Evolutionary conservation across 2,113 vertebrate species (phyloP), one percentile per base, ranked within the genome.

Genomic region (Cyanoliseus patagonus): DNA sequence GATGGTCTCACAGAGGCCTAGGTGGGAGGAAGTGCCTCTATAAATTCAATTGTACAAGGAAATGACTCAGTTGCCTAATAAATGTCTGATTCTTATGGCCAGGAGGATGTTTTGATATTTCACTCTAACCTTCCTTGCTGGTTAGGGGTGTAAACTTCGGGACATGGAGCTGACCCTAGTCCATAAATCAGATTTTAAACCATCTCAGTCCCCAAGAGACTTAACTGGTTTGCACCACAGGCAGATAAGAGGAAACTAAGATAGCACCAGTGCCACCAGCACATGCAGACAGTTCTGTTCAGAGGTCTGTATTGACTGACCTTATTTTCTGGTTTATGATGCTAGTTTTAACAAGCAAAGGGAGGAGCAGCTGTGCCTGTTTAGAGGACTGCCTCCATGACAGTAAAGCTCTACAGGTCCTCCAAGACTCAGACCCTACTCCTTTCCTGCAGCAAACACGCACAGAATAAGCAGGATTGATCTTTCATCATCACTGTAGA

Each of bases 51-150:
- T 59, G 16, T 61, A 53, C 10, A 25, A 44, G 35, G 13, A 85
- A 73, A 41, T 0, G 0, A 8, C 35, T 73, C 41, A 17, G 23
- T 24, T 78, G 11, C 6, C 64, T 52, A 35, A 4, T 44, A 30
- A 9, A 1, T 72, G 5, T 18, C 64, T 86, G 61, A 9, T 68
- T 69, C 55, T 64, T 55, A 39, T 1, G 13, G 15, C 7, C 55
- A 75, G 46, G 33, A 94, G 10, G 18, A 25, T 59, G 31, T 62
- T 68, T 51, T 41, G 46, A 31, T 47, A 78, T 79, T 72, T 10
- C n/a, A 11, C 28, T 80, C 18, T 57, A 37, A 46, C 18, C 17
- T 86, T 52, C 41, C 70, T 17, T 33, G 12, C 6, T 42, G 11
- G 4, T 79, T 55, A n/a, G 10, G 12, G 23, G 1, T 64, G 4